Evolutionary conservation across 2,888 invertebrate species (phyloP), one percentile per base, ranked within the genome.

Genomic region (Rambutsinella grinnellia): DNA sequence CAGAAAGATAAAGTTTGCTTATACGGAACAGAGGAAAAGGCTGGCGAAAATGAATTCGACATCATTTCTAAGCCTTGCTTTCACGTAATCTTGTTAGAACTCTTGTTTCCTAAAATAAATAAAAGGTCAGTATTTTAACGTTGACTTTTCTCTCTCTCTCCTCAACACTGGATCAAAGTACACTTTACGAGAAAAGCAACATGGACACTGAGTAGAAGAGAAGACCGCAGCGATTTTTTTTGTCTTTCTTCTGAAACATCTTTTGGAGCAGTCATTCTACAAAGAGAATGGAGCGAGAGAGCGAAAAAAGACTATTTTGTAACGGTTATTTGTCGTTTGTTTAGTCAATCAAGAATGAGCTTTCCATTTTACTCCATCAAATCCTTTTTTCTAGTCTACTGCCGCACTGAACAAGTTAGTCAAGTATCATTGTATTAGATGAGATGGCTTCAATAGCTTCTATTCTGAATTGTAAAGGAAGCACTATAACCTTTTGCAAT

Each of bases 41-140:
- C 36, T 36, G 51, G 74, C 67, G 75, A 66, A 70, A 72, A 69
- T 68, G 66, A 75, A 67, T 70, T 70, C 53, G 56, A 70, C 69
- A 75, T 67, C 61, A 47, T 62, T 74, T 62, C 54, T 56, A 68
- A 62, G 44, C 56, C 56, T 56, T 62, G 61, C 28, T 62, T 62
- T 60, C 53, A 58, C 65, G 54, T 71, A 71, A 71, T 77, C 77
- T 71, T 49, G 70, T 76, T 76, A 76, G 36, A 5, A 27, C 8
- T 53, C 19, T 17, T 53, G 24, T 56, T 6, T 26, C 3, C n/a
- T n/a, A 26, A n/a, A 17, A 49, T 3, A n/a, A 49, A n/a, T 49
- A 51, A 26, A 51, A 28, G 62, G 51, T 28, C 63, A 49, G 63
- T n/a, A 23, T 44, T 46, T 15, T 66, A 54, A 23, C 44, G 28